Evolutionary conservation across 2,888 invertebrate species (phyloP).

Genomic region (Drosophila multiciliata): DNA sequence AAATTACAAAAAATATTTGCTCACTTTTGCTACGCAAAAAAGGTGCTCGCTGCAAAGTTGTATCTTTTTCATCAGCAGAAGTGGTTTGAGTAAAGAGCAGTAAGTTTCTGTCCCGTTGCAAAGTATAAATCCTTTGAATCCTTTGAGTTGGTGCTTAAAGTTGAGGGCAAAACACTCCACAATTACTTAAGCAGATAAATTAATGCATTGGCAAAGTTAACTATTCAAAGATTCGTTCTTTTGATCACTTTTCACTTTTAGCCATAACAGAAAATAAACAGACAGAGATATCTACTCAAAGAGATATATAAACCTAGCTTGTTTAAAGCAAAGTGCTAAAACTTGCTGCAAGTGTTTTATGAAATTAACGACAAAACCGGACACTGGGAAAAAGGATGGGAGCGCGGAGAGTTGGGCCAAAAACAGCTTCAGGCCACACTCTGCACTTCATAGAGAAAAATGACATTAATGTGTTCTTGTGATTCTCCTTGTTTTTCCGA

Average conservation of each 20-base stretch:
- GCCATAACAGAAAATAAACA: neutral
- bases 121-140: neutral
- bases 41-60: neutral
- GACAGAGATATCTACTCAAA: neutral
- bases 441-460: conserved; percentile 34
- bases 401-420: conserved; percentile 40
- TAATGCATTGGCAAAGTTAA: neutral
- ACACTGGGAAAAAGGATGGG: conserved; percentile 24
- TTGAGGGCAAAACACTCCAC: neutral
- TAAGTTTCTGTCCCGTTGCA: neutral
- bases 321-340: neutral
- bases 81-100: neutral
- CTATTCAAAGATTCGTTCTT: neutral
- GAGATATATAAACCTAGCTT: neutral
- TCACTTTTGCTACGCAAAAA: neutral
- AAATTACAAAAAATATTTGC: neutral
- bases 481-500: conserved; percentile 10
- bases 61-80: neutral
- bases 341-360: neutral
- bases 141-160: neutral
- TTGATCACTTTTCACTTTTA: neutral
- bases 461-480: conserved; percentile 67
- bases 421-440: neutral
- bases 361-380: conserved; percentile 43
- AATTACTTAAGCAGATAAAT: neutral